phyloP scores from a whole-genome alignment of 2,797 vertebrate species.

The Thalassophryne amazonica region DNA sequence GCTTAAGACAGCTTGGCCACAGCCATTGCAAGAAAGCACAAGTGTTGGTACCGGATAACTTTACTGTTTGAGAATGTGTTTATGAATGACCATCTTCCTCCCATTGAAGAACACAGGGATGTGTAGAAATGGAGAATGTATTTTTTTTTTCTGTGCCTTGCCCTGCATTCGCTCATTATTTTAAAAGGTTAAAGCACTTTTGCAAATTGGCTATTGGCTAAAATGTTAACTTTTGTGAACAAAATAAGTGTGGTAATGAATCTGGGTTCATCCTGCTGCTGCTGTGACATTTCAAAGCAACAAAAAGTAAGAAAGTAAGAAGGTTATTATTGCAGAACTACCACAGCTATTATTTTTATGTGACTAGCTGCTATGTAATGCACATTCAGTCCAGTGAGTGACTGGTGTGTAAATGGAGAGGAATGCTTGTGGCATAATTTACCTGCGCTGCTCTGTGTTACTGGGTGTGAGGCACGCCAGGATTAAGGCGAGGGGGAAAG shows the following conservation, averaged over 20 bases:
- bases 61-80: constrained; percentile 76
- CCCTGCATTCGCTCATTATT: constrained; percentile 24
- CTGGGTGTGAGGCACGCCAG: constrained; percentile 65
- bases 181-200: not conserved
- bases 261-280: not conserved
- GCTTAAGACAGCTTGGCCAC: constrained; percentile 78
- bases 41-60: constrained; percentile 81
- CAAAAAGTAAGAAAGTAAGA: no score
- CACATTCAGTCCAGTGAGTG: constrained; percentile 7
- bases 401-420: constrained; percentile 71
- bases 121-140: constrained; percentile 28
- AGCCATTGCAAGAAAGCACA: constrained; percentile 75
- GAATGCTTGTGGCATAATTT: constrained; percentile 70
- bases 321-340: no score
- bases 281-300: not conserved
- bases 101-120: constrained; percentile 59
- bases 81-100: constrained; percentile 72
- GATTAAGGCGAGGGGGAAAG: constrained; percentile 70
- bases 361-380: constrained; percentile 29
- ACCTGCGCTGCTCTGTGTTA: constrained; percentile 72
- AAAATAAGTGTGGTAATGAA: no score
- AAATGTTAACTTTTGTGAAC: not conserved
- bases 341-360: constrained; percentile 45
- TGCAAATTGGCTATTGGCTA: not conserved
- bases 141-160: constrained; percentile 11